Conservation (phyloP, 2,113 vertebrate species). For the Hipposideros armiger region DNA sequence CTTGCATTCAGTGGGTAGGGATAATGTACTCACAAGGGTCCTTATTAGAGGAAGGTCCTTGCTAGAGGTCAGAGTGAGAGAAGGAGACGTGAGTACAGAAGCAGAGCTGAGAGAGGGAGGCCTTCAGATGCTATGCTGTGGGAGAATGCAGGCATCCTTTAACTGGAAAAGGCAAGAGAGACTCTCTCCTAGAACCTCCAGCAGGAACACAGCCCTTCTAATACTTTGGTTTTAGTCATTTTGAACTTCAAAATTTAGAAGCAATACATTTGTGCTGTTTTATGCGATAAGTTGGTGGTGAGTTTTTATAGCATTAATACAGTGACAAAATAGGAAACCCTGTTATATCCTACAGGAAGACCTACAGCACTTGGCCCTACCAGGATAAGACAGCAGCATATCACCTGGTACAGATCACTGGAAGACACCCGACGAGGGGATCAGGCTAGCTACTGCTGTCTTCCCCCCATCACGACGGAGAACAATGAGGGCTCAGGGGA, state of each 20-base stretch:
- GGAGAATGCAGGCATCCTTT: not conserved
- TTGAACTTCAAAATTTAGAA: not conserved
- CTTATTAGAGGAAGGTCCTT: not conserved
- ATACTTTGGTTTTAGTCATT: not conserved
- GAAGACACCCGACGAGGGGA: not conserved
- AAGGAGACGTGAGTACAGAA: not conserved
- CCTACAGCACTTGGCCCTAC: not conserved
- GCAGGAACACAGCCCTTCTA: not conserved
- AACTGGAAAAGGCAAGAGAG: not conserved
- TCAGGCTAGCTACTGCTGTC: fast-evolving
- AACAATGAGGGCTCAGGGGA: not conserved
- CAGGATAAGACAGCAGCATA: not conserved
- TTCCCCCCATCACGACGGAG: fast-evolving
- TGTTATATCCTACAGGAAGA: not conserved
- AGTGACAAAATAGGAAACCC: not conserved
- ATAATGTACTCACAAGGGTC: not conserved
- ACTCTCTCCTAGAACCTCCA: not conserved
- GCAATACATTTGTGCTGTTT: not conserved
- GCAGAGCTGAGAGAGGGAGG: not conserved
- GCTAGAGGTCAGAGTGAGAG: not conserved
- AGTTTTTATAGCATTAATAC: not conserved
- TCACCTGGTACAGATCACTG: not conserved
- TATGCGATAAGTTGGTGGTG: not conserved
- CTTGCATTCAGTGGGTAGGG: fast-evolving
- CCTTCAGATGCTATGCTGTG: not conserved